phyloP scores from a whole-genome alignment of 1,140 invertebrate species.

The Drosophila burlai region DNA sequence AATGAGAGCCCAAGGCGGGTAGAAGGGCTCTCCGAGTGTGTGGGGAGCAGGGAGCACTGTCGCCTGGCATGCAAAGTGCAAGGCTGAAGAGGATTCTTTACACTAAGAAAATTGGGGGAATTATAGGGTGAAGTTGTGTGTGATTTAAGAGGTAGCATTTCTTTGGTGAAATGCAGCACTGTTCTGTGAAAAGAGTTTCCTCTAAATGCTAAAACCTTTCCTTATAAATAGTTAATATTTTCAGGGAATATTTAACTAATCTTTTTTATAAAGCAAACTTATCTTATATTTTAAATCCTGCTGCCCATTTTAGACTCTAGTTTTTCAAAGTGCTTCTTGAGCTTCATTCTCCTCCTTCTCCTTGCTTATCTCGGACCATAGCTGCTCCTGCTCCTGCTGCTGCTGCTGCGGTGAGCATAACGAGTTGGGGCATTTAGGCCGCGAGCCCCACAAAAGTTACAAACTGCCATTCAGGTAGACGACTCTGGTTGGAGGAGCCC shows the following conservation, averaged over 20 bases:
- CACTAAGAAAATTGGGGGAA: conserved; percentile 2
- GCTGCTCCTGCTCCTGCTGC: conserved; percentile 36
- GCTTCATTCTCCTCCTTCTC: conserved; percentile 13
- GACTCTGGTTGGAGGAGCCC: background rate
- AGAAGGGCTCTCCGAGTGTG: conserved; percentile 34
- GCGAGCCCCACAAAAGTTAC: conserved; percentile 62
- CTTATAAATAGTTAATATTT: background rate
- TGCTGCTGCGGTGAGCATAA: conserved; percentile 64
- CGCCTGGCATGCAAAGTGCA: conserved; percentile 60
- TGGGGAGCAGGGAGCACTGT: too few species aligned
- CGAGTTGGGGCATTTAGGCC: conserved; percentile 72
- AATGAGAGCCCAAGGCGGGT: conserved; percentile 50
- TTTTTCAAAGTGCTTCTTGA: conserved; percentile 10
- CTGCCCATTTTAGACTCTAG: background rate
- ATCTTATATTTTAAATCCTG: background rate
- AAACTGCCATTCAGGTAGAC: conserved; percentile 61
- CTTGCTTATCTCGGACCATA: conserved; percentile 48
- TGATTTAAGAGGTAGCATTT: too few species aligned
- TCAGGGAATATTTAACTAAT: background rate
- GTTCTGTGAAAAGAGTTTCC: background rate
- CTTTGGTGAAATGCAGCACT: too few species aligned
- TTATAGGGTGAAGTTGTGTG: background rate
- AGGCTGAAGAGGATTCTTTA: conserved; percentile 18
- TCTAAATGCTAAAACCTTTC: background rate
- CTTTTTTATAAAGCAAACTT: background rate